These are phyloP conservation scores for Notarius lentiginosus DNA, from an alignment of 2,113 vertebrate genomes.

Conservation along the genomic window DNA sequence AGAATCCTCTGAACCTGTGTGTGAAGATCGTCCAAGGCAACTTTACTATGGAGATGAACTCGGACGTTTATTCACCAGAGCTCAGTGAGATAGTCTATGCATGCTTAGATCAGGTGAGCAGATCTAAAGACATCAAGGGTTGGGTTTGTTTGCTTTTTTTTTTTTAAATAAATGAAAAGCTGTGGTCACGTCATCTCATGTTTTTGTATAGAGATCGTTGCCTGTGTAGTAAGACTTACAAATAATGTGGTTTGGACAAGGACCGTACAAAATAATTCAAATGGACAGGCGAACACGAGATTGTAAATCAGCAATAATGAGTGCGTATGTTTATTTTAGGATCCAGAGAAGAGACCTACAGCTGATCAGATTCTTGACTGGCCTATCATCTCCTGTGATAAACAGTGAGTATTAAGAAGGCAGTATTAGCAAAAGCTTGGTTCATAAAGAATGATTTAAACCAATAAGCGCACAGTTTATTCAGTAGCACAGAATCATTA, in stretches of 20 bases:
- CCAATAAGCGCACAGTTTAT: too few species aligned
- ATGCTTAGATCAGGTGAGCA: slow-evolving; percentile 87
- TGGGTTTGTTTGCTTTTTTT: not conserved
- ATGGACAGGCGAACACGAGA: not conserved
- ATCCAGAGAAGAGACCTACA: slow-evolving; percentile 91
- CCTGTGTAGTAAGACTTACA: not conserved
- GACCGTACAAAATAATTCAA: not conserved
- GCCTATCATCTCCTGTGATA: slow-evolving; percentile 79
- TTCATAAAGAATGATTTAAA: not conserved
- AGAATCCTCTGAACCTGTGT: slow-evolving; percentile 97
- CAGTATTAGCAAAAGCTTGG: not conserved
- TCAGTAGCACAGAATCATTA: too few species aligned
- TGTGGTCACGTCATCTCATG: not conserved
- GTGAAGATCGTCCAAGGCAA: slow-evolving; percentile 98
- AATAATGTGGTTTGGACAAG: not conserved
- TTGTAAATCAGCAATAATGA: not conserved
- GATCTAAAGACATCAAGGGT: not conserved
- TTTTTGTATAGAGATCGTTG: not conserved
- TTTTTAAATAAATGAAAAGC: too few species aligned
- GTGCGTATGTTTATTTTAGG: slow-evolving; percentile 70
- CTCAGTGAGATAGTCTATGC: slow-evolving; percentile 87
- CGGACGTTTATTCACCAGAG: slow-evolving; percentile 81
- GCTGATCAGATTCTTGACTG: slow-evolving; percentile 85
- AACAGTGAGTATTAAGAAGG: slow-evolving; percentile 77
- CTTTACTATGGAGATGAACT: slow-evolving; percentile 92